These are phyloP conservation scores for Physella acuta DNA, from an alignment of 1,140 invertebrate genomes.

Conservation along the genomic window DNA sequence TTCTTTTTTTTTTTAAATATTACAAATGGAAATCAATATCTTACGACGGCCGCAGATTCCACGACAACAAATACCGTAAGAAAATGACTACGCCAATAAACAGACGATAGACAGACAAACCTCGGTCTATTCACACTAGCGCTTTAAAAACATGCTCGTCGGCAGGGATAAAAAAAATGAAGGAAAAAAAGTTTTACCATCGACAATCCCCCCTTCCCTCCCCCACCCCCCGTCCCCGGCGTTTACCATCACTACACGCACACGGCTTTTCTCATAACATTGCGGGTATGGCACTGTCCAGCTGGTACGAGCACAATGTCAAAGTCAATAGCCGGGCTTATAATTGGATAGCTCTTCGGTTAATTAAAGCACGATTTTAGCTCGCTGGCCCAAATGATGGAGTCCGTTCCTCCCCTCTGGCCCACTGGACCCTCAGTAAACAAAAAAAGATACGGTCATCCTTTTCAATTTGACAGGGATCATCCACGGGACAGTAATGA, in stretches of 20 bases:
- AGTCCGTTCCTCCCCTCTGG: not conserved
- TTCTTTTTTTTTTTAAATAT: too few species aligned
- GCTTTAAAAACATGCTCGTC: not conserved
- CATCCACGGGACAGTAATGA: conserved; percentile 3
- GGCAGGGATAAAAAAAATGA: not conserved
- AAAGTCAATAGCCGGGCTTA: conserved; percentile 8
- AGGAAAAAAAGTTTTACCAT: not conserved
- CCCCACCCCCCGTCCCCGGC: not conserved
- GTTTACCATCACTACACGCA: not conserved
- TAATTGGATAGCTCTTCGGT: conserved; percentile 20
- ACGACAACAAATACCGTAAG: too few species aligned
- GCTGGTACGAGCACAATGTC: not conserved
- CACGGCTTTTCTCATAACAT: conserved; percentile 8
- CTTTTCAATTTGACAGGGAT: conserved; percentile 4
- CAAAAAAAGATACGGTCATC: not conserved
- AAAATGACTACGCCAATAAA: too few species aligned
- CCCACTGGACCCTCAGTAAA: not conserved
- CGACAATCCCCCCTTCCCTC: not conserved
- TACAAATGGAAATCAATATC: too few species aligned
- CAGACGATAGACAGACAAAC: not conserved
- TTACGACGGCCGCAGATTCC: too few species aligned
- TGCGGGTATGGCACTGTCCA: conserved; percentile 3
- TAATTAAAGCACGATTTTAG: conserved; percentile 18
- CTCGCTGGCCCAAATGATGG: conserved; percentile 13
- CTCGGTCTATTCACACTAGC: not conserved